These are phyloP conservation scores for Lutraria rhynchaena DNA, from an alignment of 1,140 invertebrate genomes.

Conservation along the genomic window DNA sequence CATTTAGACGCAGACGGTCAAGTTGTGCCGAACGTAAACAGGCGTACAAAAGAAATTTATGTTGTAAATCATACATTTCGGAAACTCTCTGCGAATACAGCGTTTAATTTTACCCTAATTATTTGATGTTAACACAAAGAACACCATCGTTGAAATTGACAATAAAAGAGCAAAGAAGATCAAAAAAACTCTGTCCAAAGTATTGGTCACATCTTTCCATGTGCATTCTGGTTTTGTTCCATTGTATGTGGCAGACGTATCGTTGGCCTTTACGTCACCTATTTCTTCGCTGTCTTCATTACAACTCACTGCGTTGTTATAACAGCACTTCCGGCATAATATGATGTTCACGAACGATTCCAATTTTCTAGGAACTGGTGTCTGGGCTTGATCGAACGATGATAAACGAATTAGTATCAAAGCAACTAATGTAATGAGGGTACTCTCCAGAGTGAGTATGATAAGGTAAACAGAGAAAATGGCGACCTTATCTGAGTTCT, in stretches of 20 bases:
- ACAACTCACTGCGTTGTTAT: background rate
- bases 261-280: too few relatives aligned
- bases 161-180: background rate
- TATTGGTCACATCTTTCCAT: conserved; percentile 14
- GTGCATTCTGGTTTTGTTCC: background rate
- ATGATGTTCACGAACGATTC: background rate
- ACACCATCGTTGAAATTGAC: background rate
- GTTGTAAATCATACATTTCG: too few relatives aligned
- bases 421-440: conserved; percentile 1
- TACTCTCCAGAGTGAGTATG: conserved; percentile 14
- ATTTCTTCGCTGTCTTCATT: background rate
- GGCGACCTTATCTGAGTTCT: conserved; percentile 35
- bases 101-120: too few relatives aligned
- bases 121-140: conserved; percentile 3
- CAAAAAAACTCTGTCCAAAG: conserved; percentile 10
- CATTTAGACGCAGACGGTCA: too few relatives aligned
- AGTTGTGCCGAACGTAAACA: too few relatives aligned
- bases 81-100: too few relatives aligned
- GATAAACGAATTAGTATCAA: background rate
- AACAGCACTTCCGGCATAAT: background rate
- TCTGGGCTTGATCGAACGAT: background rate
- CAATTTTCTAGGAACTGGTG: background rate
- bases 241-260: background rate
- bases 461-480: conserved; percentile 31
- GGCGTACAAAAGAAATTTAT: too few relatives aligned